A percentile compares a stretch with the other conserved stretches of the same genome.
phyloP scores from a whole-genome alignment of 2,888 invertebrate species.

The Noctua fimbriata region DNA sequence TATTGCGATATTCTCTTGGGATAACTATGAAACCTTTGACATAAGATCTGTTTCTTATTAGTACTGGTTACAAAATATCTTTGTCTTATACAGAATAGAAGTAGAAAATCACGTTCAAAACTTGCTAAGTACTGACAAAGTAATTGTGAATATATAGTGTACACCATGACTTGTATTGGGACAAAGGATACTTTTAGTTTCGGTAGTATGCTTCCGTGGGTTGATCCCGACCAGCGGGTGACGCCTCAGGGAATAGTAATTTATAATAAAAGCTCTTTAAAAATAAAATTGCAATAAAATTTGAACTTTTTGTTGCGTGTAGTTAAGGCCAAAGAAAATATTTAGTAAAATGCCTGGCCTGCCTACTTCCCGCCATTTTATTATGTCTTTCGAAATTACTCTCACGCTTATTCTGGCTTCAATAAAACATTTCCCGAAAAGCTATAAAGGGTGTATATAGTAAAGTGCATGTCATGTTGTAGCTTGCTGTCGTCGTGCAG shows the following conservation, averaged over 20 bases:
- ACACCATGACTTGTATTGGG: too few relatives aligned
- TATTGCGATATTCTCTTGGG: too few relatives aligned
- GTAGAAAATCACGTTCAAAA: too few relatives aligned
- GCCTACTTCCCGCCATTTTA: background rate
- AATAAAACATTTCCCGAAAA: background rate
- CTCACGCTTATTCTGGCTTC: background rate
- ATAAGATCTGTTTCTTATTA: too few relatives aligned
- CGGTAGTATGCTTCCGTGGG: too few relatives aligned
- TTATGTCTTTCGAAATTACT: background rate
- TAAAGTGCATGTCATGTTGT: constrained; percentile 64
- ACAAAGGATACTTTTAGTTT: too few relatives aligned
- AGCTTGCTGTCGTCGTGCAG: constrained; percentile 95
- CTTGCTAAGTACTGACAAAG: too few relatives aligned
- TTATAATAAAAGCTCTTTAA: background rate
- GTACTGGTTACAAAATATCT: too few relatives aligned
- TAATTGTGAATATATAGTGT: too few relatives aligned
- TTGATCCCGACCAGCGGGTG: too few relatives aligned
- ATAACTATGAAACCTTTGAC: too few relatives aligned
- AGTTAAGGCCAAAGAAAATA: background rate
- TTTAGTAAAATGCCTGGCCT: background rate
- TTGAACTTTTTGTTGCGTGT: background rate
- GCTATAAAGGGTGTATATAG: background rate
- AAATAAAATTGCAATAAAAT: background rate
- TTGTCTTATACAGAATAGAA: too few relatives aligned
- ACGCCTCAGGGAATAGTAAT: background rate